Conservation (phyloP, 2,113 vertebrate genomes). For the Diphyllodes magnificus region DNA sequence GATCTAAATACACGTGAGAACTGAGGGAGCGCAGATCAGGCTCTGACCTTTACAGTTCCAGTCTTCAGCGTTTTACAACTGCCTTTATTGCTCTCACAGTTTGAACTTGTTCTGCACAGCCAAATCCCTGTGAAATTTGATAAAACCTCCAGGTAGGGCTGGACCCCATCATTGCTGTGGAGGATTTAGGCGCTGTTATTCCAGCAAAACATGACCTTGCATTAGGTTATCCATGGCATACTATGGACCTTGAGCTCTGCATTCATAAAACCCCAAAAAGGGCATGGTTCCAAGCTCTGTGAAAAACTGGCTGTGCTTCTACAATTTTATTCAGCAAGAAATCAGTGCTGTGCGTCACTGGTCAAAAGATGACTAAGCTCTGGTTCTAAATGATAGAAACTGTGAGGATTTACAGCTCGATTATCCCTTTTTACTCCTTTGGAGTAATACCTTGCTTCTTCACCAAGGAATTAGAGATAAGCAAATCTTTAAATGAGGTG, state of each 20-base stretch:
- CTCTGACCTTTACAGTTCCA: conserved; percentile 46
- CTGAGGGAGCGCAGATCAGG: not conserved
- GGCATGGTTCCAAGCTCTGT: conserved; percentile 27
- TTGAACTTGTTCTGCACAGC: not conserved
- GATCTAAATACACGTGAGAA: not conserved
- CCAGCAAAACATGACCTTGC: not conserved
- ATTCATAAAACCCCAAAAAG: conserved; percentile 4
- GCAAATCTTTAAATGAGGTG: not conserved
- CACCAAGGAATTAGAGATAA: conserved; percentile 1
- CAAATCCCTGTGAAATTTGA: not conserved
- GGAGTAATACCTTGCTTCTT: not conserved
- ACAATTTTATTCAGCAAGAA: conserved; percentile 59
- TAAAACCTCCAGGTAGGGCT: not conserved
- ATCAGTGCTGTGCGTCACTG: conserved; percentile 35
- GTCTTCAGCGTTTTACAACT: not conserved
- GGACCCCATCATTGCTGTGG: fast-evolving
- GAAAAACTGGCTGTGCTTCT: conserved; percentile 38
- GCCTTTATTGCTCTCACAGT: not conserved
- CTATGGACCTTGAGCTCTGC: not conserved
- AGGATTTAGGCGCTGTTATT: not conserved
- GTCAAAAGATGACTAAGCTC: conserved; percentile 63
- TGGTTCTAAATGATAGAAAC: conserved; percentile 3
- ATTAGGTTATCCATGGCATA: not conserved
- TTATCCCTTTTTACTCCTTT: not conserved
- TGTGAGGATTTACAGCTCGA: conserved; percentile 38